Conservation (phyloP, 2,888 invertebrate genomes). For the Neuroscelio doddi region DNA sequence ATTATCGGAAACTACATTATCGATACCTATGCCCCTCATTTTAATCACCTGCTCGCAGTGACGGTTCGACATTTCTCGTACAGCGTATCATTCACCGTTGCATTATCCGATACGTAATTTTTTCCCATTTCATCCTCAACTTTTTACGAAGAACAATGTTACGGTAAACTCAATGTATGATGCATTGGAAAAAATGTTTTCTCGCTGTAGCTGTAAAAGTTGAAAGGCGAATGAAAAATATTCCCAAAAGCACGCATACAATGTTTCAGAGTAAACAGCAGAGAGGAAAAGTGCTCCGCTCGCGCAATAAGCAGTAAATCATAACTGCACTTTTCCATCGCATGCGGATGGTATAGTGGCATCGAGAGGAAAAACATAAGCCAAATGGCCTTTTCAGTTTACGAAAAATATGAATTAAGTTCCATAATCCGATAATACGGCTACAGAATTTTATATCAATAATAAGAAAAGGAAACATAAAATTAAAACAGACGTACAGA, state of each 20-base stretch:
- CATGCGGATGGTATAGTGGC: constrained; percentile 28
- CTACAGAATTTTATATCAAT: no score
- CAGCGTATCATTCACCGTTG: background rate
- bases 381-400: background rate
- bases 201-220: background rate
- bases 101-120: background rate
- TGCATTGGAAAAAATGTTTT: background rate
- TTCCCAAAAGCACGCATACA: background rate
- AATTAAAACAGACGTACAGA: no score
- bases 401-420: constrained; percentile 2
- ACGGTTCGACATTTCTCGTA: background rate
- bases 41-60: background rate
- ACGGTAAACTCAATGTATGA: no score
- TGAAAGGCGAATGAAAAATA: background rate
- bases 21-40: constrained; percentile 33
- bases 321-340: constrained; percentile 36
- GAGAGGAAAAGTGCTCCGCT: constrained; percentile 10
- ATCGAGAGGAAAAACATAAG: background rate
- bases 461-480: background rate
- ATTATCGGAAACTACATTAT: constrained; percentile 66
- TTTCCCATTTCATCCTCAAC: no score
- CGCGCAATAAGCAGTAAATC: constrained; percentile 66
- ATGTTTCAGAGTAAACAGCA: constrained; percentile 5
- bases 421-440: no score
- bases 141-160: no score